Conservation (phyloP, 1,140 invertebrate species). For the Neodiprion pinetum region DNA sequence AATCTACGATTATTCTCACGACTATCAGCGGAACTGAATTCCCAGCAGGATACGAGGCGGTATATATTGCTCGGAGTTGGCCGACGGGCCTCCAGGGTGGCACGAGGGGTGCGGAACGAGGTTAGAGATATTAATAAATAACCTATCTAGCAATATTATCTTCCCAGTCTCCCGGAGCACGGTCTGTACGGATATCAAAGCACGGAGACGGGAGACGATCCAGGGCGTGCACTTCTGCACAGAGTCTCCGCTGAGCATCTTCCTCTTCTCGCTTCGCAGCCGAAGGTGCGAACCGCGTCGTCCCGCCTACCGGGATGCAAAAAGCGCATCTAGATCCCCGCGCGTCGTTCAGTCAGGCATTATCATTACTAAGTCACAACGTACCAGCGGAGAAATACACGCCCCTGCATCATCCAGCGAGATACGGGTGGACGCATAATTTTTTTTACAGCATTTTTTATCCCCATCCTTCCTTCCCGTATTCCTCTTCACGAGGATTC, state of each 20-base stretch:
- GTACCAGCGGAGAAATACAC: not conserved
- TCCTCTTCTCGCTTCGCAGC: not conserved
- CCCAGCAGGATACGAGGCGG: not conserved
- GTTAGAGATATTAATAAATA: slow-evolving; percentile 51
- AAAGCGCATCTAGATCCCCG: slow-evolving; percentile 38
- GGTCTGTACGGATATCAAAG: not conserved
- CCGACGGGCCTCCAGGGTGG: slow-evolving; percentile 4
- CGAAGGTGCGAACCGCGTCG: slow-evolving; percentile 48
- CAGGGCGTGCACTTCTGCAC: slow-evolving; percentile 28
- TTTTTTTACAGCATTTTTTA: too few species aligned
- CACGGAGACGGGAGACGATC: slow-evolving; percentile 14
- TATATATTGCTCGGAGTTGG: slow-evolving; percentile 1
- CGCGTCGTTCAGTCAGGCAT: slow-evolving; percentile 9
- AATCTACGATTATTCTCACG: slow-evolving; percentile 3
- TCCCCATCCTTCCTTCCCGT: too few species aligned
- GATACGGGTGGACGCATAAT: not conserved
- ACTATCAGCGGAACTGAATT: slow-evolving; percentile 5
- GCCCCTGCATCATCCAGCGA: not conserved
- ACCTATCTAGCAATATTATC: slow-evolving; percentile 56
- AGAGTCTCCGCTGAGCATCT: not conserved
- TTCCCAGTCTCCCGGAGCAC: slow-evolving; percentile 44
- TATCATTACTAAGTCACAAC: not conserved
- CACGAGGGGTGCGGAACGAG: not conserved
- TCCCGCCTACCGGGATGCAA: slow-evolving; percentile 46
- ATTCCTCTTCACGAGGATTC: too few species aligned